These are phyloP conservation scores for Drosophila arizonae DNA, from an alignment of 1,140 invertebrate genomes.

Conservation along the genomic window DNA sequence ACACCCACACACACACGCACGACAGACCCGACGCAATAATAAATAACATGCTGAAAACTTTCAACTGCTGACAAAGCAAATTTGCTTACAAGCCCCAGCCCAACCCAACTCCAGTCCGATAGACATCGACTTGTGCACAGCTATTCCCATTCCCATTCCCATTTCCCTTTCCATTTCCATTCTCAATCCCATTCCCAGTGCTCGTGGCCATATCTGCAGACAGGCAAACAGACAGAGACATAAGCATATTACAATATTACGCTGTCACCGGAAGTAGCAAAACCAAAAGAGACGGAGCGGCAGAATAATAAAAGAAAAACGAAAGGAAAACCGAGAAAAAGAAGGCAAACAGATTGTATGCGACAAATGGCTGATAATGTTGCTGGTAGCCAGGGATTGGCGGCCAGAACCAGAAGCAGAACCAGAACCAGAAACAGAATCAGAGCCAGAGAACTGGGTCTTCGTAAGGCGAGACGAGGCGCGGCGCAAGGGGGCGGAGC, in stretches of 20 bases:
- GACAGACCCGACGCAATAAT: conserved; percentile 61
- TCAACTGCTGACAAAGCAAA: conserved; percentile 56
- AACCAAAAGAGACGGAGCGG: conserved; percentile 25
- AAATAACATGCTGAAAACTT: conserved; percentile 70
- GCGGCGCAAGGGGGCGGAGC: background rate
- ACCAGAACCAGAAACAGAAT: background rate
- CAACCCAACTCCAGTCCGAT: background rate
- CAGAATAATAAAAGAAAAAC: conserved; percentile 13
- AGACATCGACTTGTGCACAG: background rate
- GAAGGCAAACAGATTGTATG: conserved; percentile 75
- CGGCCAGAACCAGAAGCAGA: background rate
- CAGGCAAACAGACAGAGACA: conserved; percentile 68
- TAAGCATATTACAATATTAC: conserved; percentile 81
- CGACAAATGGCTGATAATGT: conserved; percentile 80
- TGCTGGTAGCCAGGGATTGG: conserved; percentile 52
- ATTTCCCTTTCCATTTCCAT: too few species aligned
- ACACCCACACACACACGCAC: conserved; percentile 6
- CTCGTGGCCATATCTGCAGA: conserved; percentile 49
- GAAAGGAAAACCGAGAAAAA: conserved; percentile 37
- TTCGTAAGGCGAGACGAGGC: too few species aligned
- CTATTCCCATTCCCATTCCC: background rate
- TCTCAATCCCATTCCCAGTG: conserved; percentile 30
- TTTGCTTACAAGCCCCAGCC: conserved; percentile 26
- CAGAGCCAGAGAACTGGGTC: too few species aligned
- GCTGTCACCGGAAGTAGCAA: conserved; percentile 76